phyloP scores from a whole-genome alignment of 2,113 vertebrate genomes.

The Caranx melampygus region DNA sequence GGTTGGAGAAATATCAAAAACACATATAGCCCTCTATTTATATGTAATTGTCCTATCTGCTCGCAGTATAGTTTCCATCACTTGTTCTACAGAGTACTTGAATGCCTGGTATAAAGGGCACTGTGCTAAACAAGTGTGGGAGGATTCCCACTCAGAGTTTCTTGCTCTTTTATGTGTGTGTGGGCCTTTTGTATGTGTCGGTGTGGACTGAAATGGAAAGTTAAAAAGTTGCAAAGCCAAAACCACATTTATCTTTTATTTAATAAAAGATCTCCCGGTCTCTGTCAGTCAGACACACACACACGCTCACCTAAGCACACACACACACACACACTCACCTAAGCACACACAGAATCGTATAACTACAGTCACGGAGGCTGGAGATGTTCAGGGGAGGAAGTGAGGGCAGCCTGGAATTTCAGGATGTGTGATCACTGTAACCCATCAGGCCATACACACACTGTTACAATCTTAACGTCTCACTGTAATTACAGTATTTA shows the following conservation, averaged over 20 bases:
- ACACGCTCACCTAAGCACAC: background rate
- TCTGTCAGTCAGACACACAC: background rate
- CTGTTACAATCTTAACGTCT: background rate
- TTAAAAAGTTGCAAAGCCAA: conserved; percentile 60
- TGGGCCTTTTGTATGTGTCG: conserved; percentile 8
- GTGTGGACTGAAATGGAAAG: conserved; percentile 31
- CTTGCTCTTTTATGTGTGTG: conserved; percentile 47
- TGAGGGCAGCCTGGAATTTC: background rate
- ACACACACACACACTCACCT: background rate
- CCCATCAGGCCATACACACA: background rate
- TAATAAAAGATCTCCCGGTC: conserved; percentile 25
- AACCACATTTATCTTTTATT: conserved; percentile 35
- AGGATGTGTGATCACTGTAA: background rate
- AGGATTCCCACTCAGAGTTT: conserved; percentile 29
- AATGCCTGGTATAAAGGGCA: conserved; percentile 26
- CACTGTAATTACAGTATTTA: background rate
- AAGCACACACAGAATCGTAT: background rate
- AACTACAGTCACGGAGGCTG: background rate
- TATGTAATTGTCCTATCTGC: background rate
- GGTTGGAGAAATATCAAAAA: background rate
- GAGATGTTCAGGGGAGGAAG: background rate
- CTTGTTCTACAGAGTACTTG: conserved; percentile 14
- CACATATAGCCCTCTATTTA: background rate
- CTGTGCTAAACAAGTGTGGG: conserved; percentile 44
- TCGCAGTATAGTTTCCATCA: conserved; percentile 11